Percentiles rank a stretch among this genome's conserved stretches.
phyloP scores from a whole-genome alignment of 2,797 vertebrate genomes.

The Rhabdophis nuchalis region DNA sequence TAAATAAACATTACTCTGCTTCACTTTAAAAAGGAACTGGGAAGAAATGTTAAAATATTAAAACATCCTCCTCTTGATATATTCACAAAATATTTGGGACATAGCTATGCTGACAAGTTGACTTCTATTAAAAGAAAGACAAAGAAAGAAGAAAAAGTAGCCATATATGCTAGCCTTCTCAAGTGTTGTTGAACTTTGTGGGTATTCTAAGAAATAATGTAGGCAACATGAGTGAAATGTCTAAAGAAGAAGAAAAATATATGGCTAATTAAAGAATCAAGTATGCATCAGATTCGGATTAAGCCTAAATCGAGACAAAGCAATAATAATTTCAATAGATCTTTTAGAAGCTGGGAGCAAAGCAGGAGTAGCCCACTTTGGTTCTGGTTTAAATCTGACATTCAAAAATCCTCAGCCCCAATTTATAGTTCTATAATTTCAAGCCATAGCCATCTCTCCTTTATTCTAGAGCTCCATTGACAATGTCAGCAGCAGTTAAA shows the following conservation, averaged over 20 bases:
- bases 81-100: background rate
- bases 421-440: background rate
- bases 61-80: background rate
- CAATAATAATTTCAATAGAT: background rate
- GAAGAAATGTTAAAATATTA: background rate
- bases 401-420: background rate
- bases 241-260: background rate
- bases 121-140: background rate
- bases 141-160: background rate
- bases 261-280: background rate
- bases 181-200: background rate
- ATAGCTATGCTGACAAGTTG: background rate
- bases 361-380: background rate
- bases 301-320: background rate
- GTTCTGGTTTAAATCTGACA: background rate
- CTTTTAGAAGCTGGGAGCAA: background rate
- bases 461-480: background rate
- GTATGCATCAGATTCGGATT: background rate
- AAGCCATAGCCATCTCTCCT: background rate
- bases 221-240: background rate
- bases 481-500: background rate
- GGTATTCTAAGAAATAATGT: background rate
- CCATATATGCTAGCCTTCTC: background rate
- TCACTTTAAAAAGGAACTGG: background rate
- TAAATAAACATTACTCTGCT: background rate